Conservation (phyloP, 2,797 vertebrate species). For the Xyrichtys novacula region DNA sequence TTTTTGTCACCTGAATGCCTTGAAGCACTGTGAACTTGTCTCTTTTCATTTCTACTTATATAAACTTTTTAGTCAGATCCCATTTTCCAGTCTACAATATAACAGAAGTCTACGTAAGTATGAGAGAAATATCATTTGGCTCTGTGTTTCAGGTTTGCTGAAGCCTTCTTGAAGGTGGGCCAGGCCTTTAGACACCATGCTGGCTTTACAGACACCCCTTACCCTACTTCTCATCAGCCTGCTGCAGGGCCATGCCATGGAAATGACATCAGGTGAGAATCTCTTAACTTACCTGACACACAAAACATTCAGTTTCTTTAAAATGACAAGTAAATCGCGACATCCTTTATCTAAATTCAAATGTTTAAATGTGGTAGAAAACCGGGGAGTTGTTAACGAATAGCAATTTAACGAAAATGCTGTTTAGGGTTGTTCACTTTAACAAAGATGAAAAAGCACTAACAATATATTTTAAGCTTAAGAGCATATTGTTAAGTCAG, state of each 20-base stretch:
- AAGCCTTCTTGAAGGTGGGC: constrained; percentile 28
- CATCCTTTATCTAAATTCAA: neutral
- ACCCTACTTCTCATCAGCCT: constrained; percentile 60
- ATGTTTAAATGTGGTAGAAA: neutral
- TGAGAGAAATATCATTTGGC: constrained; percentile 4
- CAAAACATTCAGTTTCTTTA: neutral
- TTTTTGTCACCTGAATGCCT: too few relatives aligned
- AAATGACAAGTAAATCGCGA: neutral
- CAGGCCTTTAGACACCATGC: constrained; percentile 56
- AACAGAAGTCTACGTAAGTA: neutral
- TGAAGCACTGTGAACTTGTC: too few relatives aligned
- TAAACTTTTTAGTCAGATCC: too few relatives aligned
- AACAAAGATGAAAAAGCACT: neutral
- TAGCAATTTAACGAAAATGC: too few relatives aligned
- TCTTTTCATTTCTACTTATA: neutral
- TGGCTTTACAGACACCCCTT: constrained; percentile 33
- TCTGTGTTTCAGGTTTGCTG: constrained; percentile 54
- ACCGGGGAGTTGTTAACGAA: too few relatives aligned
- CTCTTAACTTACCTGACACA: neutral
- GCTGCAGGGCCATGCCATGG: constrained; percentile 47
- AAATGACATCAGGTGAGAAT: constrained; percentile 68
- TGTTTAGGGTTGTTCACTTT: neutral
- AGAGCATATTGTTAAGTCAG: neutral
- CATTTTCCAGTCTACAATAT: too few relatives aligned
- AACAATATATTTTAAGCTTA: neutral